Evolutionary conservation across 2,797 vertebrate species (phyloP).

Genomic region (Spinus pinus): DNA sequence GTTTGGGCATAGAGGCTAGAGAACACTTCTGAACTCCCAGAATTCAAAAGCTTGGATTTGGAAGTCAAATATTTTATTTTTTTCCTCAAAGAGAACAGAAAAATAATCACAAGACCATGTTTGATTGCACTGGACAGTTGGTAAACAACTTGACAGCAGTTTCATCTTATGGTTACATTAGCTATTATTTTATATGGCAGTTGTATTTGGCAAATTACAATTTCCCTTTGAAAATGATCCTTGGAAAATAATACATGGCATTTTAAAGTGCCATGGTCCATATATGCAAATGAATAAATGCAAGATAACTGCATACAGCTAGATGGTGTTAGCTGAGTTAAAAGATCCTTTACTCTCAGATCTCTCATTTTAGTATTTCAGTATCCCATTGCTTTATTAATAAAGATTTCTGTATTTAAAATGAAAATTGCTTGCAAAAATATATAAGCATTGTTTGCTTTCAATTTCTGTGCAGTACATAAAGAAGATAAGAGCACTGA

Average conservation of each 20-base stretch:
- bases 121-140: constrained; percentile 27
- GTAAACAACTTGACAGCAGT: constrained; percentile 59
- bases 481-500: background rate
- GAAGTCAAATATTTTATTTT: background rate
- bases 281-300: background rate
- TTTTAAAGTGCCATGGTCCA: background rate
- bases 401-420: constrained; percentile 45
- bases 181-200: constrained; percentile 29
- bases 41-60: constrained; percentile 31
- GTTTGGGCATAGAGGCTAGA: background rate
- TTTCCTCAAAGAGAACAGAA: background rate
- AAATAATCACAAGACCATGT: constrained; percentile 22
- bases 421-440: constrained; percentile 19
- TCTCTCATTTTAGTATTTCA: background rate
- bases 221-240: constrained; percentile 36
- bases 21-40: background rate
- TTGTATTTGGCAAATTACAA: constrained; percentile 34
- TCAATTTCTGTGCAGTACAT: background rate
- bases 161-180: constrained; percentile 18
- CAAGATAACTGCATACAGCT: background rate
- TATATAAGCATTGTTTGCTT: constrained; percentile 3
- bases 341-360: background rate
- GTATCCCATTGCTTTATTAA: background rate
- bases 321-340: background rate
- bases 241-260: constrained; percentile 23